A percentile compares a stretch with the other conserved stretches of the same genome.
Evolutionary conservation across 2,113 vertebrate species (phyloP).

Genomic region (Peromyscus californicus): DNA sequence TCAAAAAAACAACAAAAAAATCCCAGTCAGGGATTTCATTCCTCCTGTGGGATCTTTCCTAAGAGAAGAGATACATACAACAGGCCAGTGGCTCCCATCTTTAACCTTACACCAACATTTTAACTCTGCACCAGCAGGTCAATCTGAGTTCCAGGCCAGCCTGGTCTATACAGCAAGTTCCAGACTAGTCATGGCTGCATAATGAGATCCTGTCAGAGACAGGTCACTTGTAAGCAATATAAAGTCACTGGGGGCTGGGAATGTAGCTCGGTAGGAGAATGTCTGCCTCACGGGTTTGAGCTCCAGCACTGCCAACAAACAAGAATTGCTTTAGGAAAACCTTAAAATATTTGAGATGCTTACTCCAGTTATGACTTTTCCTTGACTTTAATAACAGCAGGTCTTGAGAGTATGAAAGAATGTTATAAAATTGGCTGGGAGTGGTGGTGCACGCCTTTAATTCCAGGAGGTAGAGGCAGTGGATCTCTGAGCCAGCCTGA

Average conservation of each 20-base stretch:
- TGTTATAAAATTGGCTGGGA: background rate
- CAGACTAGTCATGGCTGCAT: background rate
- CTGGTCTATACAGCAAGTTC: background rate
- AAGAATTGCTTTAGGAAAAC: background rate
- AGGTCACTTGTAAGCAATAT: constrained; percentile 16
- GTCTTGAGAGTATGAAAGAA: constrained; percentile 23
- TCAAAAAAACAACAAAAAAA: background rate
- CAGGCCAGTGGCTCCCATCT: background rate
- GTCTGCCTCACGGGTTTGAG: background rate
- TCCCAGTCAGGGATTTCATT: background rate
- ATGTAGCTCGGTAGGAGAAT: background rate
- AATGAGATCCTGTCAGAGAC: background rate
- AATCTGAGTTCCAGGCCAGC: background rate
- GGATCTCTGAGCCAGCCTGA: background rate
- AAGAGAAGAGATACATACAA: background rate
- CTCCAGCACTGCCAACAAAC: background rate
- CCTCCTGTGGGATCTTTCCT: background rate
- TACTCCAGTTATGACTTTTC: constrained; percentile 34
- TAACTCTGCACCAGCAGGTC: background rate
- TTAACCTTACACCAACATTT: background rate
- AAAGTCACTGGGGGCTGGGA: background rate
- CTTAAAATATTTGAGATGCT: constrained; percentile 54
- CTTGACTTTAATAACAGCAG: constrained; percentile 31
- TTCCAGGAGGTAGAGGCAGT: background rate
- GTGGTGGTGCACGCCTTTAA: background rate